phyloP scores from a whole-genome alignment of 2,888 invertebrate genomes.

The Euzetes globulus region DNA sequence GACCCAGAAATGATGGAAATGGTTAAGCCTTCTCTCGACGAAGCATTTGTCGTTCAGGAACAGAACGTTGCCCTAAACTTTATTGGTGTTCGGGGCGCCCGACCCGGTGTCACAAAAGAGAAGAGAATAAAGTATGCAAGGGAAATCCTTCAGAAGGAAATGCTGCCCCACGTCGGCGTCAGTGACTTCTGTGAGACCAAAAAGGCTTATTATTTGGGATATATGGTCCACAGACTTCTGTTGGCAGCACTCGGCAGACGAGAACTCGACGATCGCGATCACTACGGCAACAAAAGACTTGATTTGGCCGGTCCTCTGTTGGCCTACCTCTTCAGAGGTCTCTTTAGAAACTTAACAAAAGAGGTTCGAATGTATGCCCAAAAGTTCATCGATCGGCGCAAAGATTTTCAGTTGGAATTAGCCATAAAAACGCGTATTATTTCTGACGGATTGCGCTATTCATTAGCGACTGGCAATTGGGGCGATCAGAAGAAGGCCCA shows the following conservation, averaged over 20 bases:
- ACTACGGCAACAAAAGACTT: conserved; percentile 96
- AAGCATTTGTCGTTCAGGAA: conserved; percentile 98
- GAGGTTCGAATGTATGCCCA: conserved; percentile 98
- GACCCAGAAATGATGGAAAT: conserved; percentile 99
- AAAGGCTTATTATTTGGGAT: conserved; percentile 64
- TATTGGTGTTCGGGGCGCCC: conserved; percentile 92
- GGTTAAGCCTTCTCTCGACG: conserved; percentile 98
- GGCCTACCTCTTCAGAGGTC: conserved; percentile 90
- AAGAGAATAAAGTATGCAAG: conserved; percentile 98
- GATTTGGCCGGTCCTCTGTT: conserved; percentile 95
- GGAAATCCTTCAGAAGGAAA: conserved; percentile 99
- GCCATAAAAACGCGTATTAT: conserved; percentile 96
- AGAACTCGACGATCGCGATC: conserved; percentile 95
- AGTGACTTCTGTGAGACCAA: conserved; percentile 74
- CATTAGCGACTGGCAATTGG: conserved; percentile 99
- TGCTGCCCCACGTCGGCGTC: conserved; percentile 95
- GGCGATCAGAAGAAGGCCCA: conserved; percentile 99
- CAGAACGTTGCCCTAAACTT: conserved; percentile 98
- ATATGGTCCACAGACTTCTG: conserved; percentile 96
- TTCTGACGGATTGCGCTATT: conserved; percentile 94
- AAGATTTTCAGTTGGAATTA: conserved; percentile 94
- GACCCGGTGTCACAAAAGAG: conserved; percentile 96
- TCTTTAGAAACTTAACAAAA: conserved; percentile 92
- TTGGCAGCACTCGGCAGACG: conserved; percentile 89
- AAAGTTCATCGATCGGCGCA: conserved; percentile 87